Conservation (phyloP, 2,113 vertebrate species). For the Paramormyrops kingsleyae region DNA sequence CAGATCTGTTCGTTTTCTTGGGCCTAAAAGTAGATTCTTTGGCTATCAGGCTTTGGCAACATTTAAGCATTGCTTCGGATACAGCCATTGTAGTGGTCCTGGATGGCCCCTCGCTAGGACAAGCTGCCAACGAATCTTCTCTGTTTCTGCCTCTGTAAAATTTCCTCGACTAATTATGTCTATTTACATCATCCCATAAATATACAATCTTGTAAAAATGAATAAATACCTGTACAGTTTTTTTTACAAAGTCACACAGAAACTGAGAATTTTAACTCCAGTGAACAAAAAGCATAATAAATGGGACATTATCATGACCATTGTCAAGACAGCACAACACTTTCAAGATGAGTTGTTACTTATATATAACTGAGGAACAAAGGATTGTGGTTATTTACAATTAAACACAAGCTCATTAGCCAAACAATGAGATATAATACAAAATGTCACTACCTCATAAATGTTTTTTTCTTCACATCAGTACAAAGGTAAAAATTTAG, state of each 20-base stretch:
- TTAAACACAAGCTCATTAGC: slow-evolving; percentile 49
- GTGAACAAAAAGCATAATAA: slow-evolving; percentile 49
- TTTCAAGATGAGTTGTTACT: slow-evolving; percentile 20
- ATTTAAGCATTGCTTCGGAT: slow-evolving; percentile 70
- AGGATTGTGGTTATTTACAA: slow-evolving; percentile 58
- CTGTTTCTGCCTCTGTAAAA: neutral
- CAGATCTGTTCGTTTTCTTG: slow-evolving; percentile 56
- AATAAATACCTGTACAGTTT: slow-evolving; percentile 57
- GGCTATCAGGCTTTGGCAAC: slow-evolving; percentile 92
- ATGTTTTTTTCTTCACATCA: slow-evolving; percentile 54
- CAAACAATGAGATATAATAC: slow-evolving; percentile 45
- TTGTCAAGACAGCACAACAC: slow-evolving; percentile 37
- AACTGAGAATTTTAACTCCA: slow-evolving; percentile 49
- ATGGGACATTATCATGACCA: slow-evolving; percentile 40
- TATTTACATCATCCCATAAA: slow-evolving; percentile 5
- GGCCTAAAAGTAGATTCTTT: slow-evolving; percentile 85
- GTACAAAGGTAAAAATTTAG: slow-evolving; percentile 86
- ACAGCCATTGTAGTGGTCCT: slow-evolving; percentile 53
- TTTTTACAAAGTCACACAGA: slow-evolving; percentile 59
- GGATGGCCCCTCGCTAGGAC: slow-evolving; percentile 16
- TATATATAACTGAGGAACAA: slow-evolving; percentile 38
- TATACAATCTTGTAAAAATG: slow-evolving; percentile 48
- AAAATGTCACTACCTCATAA: slow-evolving; percentile 55
- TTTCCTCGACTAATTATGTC: slow-evolving; percentile 21
- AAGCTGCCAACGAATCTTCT: neutral